These are phyloP conservation scores for Eulithis prunata DNA, from an alignment of 2,888 invertebrate genomes.

Conservation along the genomic window DNA sequence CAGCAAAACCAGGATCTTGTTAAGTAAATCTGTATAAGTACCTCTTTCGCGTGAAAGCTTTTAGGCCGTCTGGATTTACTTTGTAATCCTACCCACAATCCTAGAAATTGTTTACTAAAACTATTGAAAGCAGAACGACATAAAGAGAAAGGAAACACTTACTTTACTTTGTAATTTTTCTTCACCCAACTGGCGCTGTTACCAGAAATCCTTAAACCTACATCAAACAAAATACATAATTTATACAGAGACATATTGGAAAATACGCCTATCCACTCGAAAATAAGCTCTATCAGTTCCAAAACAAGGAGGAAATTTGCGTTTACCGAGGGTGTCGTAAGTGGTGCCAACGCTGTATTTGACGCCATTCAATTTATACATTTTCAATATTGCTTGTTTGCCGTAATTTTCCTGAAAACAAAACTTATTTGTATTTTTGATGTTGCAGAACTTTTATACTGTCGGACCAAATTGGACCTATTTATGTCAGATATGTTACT, in stretches of 20 bases:
- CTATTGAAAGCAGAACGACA: background rate
- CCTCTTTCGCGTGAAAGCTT: too few species aligned
- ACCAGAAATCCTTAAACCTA: slow-evolving; percentile 67
- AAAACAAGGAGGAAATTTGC: slow-evolving; percentile 6
- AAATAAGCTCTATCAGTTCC: background rate
- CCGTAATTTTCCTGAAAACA: slow-evolving; percentile 72
- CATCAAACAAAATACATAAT: slow-evolving; percentile 37
- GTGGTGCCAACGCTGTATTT: slow-evolving; percentile 66
- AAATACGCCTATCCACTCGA: slow-evolving; percentile 6
- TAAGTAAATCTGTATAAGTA: too few species aligned
- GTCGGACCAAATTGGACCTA: background rate
- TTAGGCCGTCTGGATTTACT: too few species aligned
- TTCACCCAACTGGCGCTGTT: slow-evolving; percentile 73
- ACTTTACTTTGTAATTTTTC: slow-evolving; percentile 58
- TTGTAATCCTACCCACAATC: background rate
- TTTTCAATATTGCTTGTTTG: slow-evolving; percentile 67
- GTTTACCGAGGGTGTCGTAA: slow-evolving; percentile 61
- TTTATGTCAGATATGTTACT: slow-evolving; percentile 2
- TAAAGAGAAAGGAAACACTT: slow-evolving; percentile 41
- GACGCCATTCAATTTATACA: slow-evolving; percentile 53
- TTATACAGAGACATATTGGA: slow-evolving; percentile 25
- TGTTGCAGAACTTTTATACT: slow-evolving; percentile 9
- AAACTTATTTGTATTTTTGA: slow-evolving; percentile 26
- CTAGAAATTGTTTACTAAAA: background rate
- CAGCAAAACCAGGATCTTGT: too few species aligned